Base-by-base conservation (phyloP, 2,113 vertebrate genomes). In the Ammodytes marinus region DNA sequence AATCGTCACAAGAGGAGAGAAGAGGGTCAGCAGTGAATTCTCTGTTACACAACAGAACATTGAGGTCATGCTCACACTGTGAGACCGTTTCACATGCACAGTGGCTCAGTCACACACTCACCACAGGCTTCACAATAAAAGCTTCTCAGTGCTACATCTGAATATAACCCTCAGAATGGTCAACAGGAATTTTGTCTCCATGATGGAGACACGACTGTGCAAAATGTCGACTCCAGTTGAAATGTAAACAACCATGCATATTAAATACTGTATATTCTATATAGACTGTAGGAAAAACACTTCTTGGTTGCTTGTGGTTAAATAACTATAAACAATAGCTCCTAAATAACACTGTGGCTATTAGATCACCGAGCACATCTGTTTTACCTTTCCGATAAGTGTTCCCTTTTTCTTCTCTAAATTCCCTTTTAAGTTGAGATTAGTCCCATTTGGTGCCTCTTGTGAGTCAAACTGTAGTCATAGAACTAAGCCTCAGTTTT, bases 41-140 rank as follows among this genome's bases (percentile, higher is more conserved):
- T 58, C 69, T 5, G 50, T 72, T 55, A 75, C 83, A 82, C 61
- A 83, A 84, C 71, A 77, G 63, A 83, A 80, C 83, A 67, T 82
- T 73, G 3, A 68, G 35, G 54, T 89, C 88, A 82, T 82, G 86
- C 90, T 94, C 90, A 92, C 89, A 91, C 87, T 86, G 90, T 88
- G 89, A 93, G 77, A 78, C 87, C 54, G 68, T 74, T 79, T 85
- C 65, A 69, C 27, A 0, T 71, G 86, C 77, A 83, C 3, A 13
- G 79, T 84, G 82, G 86, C 82, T 86, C 80, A 63, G 82, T 86
- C 78, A 61, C 65, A 61, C 76, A 67, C 74, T 54, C n/a, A 74
- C 75, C 76, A 87, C 83, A 83, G 85, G 83, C 87, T 84, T 88
- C 85, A 84, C 82, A 69, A 81, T 79, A 78, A 86, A 90, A 83